A percentile compares a stretch with the other conserved stretches of the same genome.
These are phyloP conservation scores for Oreochromis spilurus DNA, from an alignment of 2,113 vertebrate genomes.

Conservation along the genomic window DNA sequence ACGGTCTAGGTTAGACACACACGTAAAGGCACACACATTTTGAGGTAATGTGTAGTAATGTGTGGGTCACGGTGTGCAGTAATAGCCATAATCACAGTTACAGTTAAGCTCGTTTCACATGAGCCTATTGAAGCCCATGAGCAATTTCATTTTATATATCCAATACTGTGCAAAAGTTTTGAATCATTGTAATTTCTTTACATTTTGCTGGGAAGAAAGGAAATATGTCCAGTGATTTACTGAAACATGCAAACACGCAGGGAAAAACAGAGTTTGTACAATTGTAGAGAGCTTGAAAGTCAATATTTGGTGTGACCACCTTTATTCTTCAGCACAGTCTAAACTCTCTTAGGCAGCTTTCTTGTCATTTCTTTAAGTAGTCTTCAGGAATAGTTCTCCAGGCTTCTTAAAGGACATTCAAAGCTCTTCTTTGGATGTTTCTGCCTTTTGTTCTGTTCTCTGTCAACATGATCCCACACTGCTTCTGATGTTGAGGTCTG, in stretches of 20 bases:
- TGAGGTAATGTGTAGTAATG: conserved; percentile 44
- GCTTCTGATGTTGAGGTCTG: background rate
- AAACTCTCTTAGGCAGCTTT: background rate
- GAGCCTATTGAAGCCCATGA: background rate
- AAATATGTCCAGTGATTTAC: background rate
- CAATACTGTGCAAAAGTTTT: background rate
- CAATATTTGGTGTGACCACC: background rate
- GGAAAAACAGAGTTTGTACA: background rate
- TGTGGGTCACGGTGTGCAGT: conserved; percentile 33
- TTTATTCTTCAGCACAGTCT: background rate
- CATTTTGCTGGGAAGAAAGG: background rate
- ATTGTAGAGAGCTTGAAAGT: background rate
- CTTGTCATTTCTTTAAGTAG: background rate
- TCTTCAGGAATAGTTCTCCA: background rate
- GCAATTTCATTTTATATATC: background rate
- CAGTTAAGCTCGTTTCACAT: conserved; percentile 34
- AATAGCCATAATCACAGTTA: conserved; percentile 57
- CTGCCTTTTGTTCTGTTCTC: background rate
- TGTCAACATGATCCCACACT: background rate
- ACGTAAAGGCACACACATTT: background rate
- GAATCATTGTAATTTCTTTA: background rate
- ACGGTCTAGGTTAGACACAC: background rate
- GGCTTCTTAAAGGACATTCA: background rate
- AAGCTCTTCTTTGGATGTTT: background rate
- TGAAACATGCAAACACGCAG: background rate